Evolutionary conservation across 2,888 invertebrate genomes (phyloP).

Genomic region (Thysanoteuthis rhombus): DNA sequence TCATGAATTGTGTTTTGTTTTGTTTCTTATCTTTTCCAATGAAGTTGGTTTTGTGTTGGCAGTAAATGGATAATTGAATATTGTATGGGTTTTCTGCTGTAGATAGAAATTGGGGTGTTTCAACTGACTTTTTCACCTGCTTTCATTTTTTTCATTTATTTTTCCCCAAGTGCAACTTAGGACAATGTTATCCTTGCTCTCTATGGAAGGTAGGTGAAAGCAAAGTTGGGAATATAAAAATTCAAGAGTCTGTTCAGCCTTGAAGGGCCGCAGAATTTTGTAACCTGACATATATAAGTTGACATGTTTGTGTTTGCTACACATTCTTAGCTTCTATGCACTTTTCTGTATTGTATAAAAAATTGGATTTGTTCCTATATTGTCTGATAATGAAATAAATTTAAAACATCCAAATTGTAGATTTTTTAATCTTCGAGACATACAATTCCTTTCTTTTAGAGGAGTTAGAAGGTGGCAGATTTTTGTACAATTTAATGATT

Average conservation of each 20-base stretch:
- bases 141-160: slow-evolving; percentile 25
- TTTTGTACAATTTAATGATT: not conserved
- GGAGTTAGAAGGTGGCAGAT: not conserved
- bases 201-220: slow-evolving; percentile 30
- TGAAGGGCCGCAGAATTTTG: slow-evolving; percentile 12
- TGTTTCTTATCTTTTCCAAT: not conserved
- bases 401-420: not conserved
- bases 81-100: not conserved
- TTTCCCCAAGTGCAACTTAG: slow-evolving; percentile 29
- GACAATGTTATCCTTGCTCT: slow-evolving; percentile 31
- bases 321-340: not conserved
- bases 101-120: slow-evolving; percentile 12
- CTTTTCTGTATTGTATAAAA: not conserved
- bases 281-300: not conserved
- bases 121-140: slow-evolving; percentile 21
- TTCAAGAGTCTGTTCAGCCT: slow-evolving; percentile 17
- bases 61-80: slow-evolving; percentile 12
- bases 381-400: not conserved
- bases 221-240: slow-evolving; percentile 19
- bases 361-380: not conserved
- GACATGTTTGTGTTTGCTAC: slow-evolving; percentile 12
- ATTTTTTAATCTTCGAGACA: not conserved
- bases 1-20: not conserved
- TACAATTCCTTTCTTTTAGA: not conserved
- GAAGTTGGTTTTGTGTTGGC: not conserved